These are phyloP conservation scores for Heliothis virescens DNA, from an alignment of 1,140 invertebrate species.

Conservation along the genomic window DNA sequence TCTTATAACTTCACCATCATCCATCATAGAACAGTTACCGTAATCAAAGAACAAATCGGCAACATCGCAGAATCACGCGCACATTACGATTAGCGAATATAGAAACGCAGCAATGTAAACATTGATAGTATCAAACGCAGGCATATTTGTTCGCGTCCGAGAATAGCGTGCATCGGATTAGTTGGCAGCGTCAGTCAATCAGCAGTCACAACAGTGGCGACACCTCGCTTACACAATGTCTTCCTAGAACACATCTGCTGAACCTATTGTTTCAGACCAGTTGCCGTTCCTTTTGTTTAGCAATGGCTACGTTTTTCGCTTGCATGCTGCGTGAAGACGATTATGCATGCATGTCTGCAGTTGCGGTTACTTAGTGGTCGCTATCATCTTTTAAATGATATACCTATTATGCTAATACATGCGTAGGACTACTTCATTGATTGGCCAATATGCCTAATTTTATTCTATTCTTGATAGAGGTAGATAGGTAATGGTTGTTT, in stretches of 20 bases:
- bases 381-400: too few relatives aligned
- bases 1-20: neutral
- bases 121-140: slow-evolving; percentile 59
- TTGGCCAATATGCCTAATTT: too few relatives aligned
- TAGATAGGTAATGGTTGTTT: too few relatives aligned
- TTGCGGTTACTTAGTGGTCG: too few relatives aligned
- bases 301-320: too few relatives aligned
- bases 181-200: slow-evolving; percentile 77
- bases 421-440: too few relatives aligned
- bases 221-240: slow-evolving; percentile 43
- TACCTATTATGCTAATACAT: too few relatives aligned
- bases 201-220: slow-evolving; percentile 72
- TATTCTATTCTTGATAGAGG: too few relatives aligned
- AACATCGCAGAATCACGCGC: slow-evolving; percentile 47
- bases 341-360: too few relatives aligned
- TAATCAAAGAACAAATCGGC: slow-evolving; percentile 36
- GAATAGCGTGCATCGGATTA: slow-evolving; percentile 61
- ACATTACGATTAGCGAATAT: slow-evolving; percentile 30
- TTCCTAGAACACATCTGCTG: slow-evolving; percentile 61
- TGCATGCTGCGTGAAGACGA: too few relatives aligned
- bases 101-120: slow-evolving; percentile 34
- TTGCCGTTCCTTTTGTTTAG: neutral
- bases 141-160: slow-evolving; percentile 55
- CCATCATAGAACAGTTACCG: slow-evolving; percentile 1
- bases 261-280: too few relatives aligned